Evolutionary conservation across 2,888 invertebrate species (phyloP).

Genomic region (Leptinotarsa peninsularis): DNA sequence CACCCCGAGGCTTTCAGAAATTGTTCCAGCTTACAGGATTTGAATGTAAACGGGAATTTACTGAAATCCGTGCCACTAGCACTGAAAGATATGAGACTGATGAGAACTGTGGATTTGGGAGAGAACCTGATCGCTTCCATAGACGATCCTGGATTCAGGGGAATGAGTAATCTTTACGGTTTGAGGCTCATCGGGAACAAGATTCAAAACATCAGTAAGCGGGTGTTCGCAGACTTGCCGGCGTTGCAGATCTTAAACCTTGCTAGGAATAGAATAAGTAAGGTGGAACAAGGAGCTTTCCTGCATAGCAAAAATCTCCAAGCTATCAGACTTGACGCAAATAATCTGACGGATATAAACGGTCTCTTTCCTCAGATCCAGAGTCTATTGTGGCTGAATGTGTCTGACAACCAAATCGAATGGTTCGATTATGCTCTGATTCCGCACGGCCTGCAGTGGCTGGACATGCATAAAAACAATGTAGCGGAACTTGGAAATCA

Average conservation of each 20-base stretch:
- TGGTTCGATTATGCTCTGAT: conserved; percentile 91
- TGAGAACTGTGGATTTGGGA: conserved; percentile 90
- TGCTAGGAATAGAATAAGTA: conserved; percentile 84
- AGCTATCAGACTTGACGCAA: conserved; percentile 88
- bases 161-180: conserved; percentile 87
- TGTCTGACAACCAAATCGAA: conserved; percentile 89
- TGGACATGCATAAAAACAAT: conserved; percentile 90
- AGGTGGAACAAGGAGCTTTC: conserved; percentile 85
- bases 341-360: conserved; percentile 84
- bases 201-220: conserved; percentile 83
- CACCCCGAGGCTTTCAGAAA: conserved; percentile 91
- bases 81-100: conserved; percentile 84
- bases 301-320: conserved; percentile 83
- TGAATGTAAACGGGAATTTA: conserved; percentile 90
- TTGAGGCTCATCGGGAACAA: conserved; percentile 90
- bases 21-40: conserved; percentile 89
- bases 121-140: conserved; percentile 88
- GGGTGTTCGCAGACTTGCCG: conserved; percentile 82
- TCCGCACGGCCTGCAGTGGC: conserved; percentile 85
- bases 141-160: conserved; percentile 84
- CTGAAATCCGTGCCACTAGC: conserved; percentile 85
- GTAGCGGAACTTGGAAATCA: conserved; percentile 83
- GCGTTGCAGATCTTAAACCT: conserved; percentile 88
- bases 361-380: conserved; percentile 87
- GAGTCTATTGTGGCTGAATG: conserved; percentile 88